Conservation (phyloP, 2,888 invertebrate genomes). For the Rhimphoctona megacephalus region DNA sequence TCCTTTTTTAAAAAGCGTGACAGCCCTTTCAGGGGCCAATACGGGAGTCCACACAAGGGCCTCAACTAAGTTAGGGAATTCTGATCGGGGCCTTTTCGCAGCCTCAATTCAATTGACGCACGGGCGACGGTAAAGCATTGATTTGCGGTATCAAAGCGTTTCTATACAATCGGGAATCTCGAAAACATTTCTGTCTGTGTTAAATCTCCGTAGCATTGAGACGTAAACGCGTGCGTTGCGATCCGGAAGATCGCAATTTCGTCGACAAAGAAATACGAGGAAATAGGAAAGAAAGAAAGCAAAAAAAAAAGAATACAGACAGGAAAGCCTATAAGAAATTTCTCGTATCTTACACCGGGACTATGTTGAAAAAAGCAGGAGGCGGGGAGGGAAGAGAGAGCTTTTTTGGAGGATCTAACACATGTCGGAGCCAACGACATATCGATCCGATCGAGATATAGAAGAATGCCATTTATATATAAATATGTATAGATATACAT, state of each 20-base stretch:
- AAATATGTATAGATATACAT: neutral
- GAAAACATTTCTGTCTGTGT: neutral
- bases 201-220: conserved; percentile 36
- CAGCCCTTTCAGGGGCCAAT: no score
- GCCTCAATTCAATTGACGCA: no score
- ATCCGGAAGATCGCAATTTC: conserved; percentile 69
- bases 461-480: conserved; percentile 36
- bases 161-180: neutral
- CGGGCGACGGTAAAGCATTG: neutral
- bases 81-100: no score
- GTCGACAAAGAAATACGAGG: conserved; percentile 62
- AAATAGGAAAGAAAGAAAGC: conserved; percentile 21
- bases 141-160: neutral
- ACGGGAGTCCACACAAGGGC: no score
- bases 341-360: conserved; percentile 21
- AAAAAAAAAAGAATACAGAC: conserved; percentile 48
- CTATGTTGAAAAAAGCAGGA: neutral
- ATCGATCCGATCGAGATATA: conserved; percentile 73
- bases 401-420: conserved; percentile 38
- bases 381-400: neutral
- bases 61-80: no score
- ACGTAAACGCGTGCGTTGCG: conserved; percentile 25
- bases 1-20: no score
- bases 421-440: conserved; percentile 68
- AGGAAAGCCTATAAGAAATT: conserved; percentile 30